These are phyloP conservation scores for Cherax quadricarinatus DNA, from an alignment of 1,140 invertebrate species.

Conservation along the genomic window DNA sequence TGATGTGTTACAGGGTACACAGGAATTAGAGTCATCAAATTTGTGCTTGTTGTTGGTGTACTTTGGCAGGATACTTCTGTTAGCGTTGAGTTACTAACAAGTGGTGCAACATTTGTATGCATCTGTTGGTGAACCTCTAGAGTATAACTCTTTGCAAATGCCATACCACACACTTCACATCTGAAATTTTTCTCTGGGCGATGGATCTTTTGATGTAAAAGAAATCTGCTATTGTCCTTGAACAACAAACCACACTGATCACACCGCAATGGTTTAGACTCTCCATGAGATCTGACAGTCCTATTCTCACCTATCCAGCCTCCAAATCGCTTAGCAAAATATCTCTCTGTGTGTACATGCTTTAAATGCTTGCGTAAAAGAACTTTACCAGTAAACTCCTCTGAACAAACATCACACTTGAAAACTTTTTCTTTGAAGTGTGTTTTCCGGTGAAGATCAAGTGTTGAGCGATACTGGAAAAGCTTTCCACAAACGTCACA, in stretches of 20 bases:
- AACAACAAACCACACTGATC: conserved; percentile 59
- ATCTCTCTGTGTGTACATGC: conserved; percentile 47
- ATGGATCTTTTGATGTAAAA: conserved; percentile 55
- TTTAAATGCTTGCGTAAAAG: conserved; percentile 65
- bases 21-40: conserved; percentile 27
- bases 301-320: conserved; percentile 40
- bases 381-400: conserved; percentile 58
- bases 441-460: conserved; percentile 52
- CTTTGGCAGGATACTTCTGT: not conserved
- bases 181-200: conserved; percentile 57
- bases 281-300: conserved; percentile 45
- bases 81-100: not conserved
- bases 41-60: not conserved
- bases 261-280: conserved; percentile 62
- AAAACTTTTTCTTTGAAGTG: conserved; percentile 68
- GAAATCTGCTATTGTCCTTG: conserved; percentile 58
- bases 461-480: conserved; percentile 61
- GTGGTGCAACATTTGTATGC: conserved; percentile 35
- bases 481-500: conserved; percentile 72
- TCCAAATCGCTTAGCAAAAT: not conserved
- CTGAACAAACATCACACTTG: conserved; percentile 59
- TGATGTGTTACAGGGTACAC: conserved; percentile 16
- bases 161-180: conserved; percentile 64
- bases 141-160: conserved; percentile 67
- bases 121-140: conserved; percentile 65